phyloP scores from a whole-genome alignment of 2,888 invertebrate genomes.

The Ellobium chinense region DNA sequence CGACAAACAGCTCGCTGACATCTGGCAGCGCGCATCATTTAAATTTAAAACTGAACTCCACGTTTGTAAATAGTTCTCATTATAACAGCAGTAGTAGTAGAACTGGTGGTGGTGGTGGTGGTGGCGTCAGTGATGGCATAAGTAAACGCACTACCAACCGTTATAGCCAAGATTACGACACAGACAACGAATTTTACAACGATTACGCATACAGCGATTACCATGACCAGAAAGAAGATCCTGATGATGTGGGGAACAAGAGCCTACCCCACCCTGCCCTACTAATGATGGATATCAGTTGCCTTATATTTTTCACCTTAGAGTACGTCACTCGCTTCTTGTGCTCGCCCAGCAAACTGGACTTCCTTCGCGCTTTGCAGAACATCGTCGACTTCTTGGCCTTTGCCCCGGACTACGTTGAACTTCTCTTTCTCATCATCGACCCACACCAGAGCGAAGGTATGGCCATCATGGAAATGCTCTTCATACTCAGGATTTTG shows the following conservation, averaged over 20 bases:
- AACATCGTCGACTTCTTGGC: slow-evolving; percentile 75
- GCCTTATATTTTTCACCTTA: slow-evolving; percentile 72
- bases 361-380: slow-evolving; percentile 71
- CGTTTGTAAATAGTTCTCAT: neutral
- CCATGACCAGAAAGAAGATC: neutral
- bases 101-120: neutral
- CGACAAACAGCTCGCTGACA: neutral
- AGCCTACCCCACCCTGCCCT: slow-evolving; percentile 68
- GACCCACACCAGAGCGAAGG: slow-evolving; percentile 61
- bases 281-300: slow-evolving; percentile 70
- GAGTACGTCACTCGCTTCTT: slow-evolving; percentile 72
- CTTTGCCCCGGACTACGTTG: slow-evolving; percentile 74
- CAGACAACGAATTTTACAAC: neutral
- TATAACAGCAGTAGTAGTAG: neutral
- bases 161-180: neutral
- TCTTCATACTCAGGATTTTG: slow-evolving; percentile 73
- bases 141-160: neutral
- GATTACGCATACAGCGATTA: neutral
- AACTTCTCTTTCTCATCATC: slow-evolving; percentile 65
- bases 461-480: slow-evolving; percentile 70
- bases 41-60: neutral
- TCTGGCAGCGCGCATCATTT: neutral
- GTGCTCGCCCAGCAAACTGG: slow-evolving; percentile 70
- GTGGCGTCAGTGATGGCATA: neutral
- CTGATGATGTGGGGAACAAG: slow-evolving; percentile 25